phyloP scores from a whole-genome alignment of 2,797 vertebrate species.

The Kryptolebias ocellatus region DNA sequence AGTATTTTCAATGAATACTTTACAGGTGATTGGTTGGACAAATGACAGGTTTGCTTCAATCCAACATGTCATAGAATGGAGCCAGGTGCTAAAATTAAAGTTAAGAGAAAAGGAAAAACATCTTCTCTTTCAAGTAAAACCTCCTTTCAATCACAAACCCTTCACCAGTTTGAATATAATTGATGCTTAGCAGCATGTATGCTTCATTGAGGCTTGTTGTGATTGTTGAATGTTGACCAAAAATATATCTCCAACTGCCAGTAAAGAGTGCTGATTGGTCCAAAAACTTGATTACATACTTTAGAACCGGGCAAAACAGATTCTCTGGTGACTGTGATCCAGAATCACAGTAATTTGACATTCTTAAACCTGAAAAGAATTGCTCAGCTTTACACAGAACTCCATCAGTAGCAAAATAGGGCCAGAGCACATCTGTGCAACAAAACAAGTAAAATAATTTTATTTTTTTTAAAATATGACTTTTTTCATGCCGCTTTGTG shows the following conservation, averaged over 20 bases:
- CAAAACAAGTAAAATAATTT: neutral
- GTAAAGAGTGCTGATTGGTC: neutral
- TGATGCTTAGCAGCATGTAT: neutral
- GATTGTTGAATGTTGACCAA: neutral
- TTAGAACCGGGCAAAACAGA: neutral
- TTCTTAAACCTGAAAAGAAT: neutral
- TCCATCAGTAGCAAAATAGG: neutral
- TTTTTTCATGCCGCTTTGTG: constrained; percentile 5
- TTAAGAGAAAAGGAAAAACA: no score
- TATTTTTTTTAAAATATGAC: neutral
- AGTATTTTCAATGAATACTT: constrained; percentile 1
- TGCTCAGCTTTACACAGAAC: neutral
- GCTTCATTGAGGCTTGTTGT: no score
- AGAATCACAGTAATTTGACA: neutral
- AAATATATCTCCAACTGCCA: constrained; percentile 1
- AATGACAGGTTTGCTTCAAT: neutral
- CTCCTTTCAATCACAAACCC: neutral
- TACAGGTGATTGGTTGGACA: constrained; percentile 6
- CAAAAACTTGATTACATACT: neutral
- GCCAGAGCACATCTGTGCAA: neutral
- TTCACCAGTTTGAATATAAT: neutral
- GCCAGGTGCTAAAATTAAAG: neutral
- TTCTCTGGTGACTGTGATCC: neutral
- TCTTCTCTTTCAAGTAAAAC: no score
- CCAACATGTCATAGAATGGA: neutral